Evolutionary conservation across 1,140 invertebrate genomes (phyloP).

Genomic region (Potamilus streckersoni): DNA sequence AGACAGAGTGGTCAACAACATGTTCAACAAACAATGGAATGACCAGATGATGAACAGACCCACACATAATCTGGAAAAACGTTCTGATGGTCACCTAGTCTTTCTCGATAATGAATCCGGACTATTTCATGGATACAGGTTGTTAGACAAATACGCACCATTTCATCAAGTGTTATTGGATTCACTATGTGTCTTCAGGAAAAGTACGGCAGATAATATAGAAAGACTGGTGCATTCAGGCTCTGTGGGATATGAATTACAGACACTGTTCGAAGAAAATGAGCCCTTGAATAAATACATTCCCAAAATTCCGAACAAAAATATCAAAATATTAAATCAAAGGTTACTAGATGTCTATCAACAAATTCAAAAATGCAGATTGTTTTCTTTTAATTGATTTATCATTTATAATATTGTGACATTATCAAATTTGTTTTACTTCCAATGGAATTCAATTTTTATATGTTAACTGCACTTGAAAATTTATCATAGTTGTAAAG

Average conservation of each 20-base stretch:
- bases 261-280: slow-evolving; percentile 59
- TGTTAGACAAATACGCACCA: slow-evolving; percentile 86
- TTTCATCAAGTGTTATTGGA: slow-evolving; percentile 84
- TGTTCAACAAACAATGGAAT: slow-evolving; percentile 92
- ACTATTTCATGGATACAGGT: slow-evolving; percentile 85
- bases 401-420: too few species aligned
- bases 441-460: too few species aligned
- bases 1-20: slow-evolving; percentile 88
- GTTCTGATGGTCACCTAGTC: slow-evolving; percentile 79
- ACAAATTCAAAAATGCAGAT: slow-evolving; percentile 77
- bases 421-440: too few species aligned
- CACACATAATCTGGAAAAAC: slow-evolving; percentile 84
- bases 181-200: slow-evolving; percentile 84
- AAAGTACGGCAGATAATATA: slow-evolving; percentile 76
- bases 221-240: slow-evolving; percentile 71
- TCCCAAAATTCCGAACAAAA: slow-evolving; percentile 82
- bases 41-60: slow-evolving; percentile 88
- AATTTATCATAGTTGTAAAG: too few species aligned
- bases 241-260: slow-evolving; percentile 70
- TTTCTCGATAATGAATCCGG: slow-evolving; percentile 92
- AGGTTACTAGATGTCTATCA: slow-evolving; percentile 79
- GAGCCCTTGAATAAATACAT: slow-evolving; percentile 76
- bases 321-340: slow-evolving; percentile 81
- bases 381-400: too few species aligned
- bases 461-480: too few species aligned